phyloP scores from a whole-genome alignment of 2,113 vertebrate genomes.

The Sinocyclocheilus maitianheensis region DNA sequence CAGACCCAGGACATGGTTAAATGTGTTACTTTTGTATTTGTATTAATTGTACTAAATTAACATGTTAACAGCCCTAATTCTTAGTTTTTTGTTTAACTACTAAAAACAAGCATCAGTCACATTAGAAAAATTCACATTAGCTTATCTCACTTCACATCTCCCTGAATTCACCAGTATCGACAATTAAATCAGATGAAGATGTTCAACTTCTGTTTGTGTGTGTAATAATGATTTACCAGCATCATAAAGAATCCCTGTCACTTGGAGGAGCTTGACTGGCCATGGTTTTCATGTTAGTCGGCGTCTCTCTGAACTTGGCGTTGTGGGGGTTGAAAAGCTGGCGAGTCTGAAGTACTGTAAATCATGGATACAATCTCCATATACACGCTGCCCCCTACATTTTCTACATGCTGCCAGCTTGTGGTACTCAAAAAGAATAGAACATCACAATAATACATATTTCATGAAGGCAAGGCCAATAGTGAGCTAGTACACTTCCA shows the following conservation, averaged over 20 bases:
- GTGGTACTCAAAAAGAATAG: slow-evolving; percentile 56
- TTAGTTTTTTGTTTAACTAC: neutral
- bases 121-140: neutral
- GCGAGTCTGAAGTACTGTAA: slow-evolving; percentile 37
- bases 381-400: neutral
- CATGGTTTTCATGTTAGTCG: slow-evolving; percentile 38
- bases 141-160: neutral
- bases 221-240: slow-evolving; percentile 41
- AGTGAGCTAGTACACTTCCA: neutral
- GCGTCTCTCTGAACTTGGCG: slow-evolving; percentile 38
- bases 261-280: slow-evolving; percentile 23
- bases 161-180: neutral
- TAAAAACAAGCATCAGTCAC: neutral
- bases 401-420: slow-evolving; percentile 25
- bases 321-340: slow-evolving; percentile 1
- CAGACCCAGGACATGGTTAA: neutral
- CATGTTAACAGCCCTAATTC: neutral
- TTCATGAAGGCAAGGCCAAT: slow-evolving; percentile 44
- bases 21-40: neutral
- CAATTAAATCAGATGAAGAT: slow-evolving; percentile 25
- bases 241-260: neutral
- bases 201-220: slow-evolving; percentile 15
- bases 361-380: slow-evolving; percentile 50
- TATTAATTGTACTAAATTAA: neutral
- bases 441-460: slow-evolving; percentile 55